A percentile compares a stretch with the other conserved stretches of the same genome.
Conservation (phyloP, 1,140 invertebrate genomes). For the Apolygus lucorum region DNA sequence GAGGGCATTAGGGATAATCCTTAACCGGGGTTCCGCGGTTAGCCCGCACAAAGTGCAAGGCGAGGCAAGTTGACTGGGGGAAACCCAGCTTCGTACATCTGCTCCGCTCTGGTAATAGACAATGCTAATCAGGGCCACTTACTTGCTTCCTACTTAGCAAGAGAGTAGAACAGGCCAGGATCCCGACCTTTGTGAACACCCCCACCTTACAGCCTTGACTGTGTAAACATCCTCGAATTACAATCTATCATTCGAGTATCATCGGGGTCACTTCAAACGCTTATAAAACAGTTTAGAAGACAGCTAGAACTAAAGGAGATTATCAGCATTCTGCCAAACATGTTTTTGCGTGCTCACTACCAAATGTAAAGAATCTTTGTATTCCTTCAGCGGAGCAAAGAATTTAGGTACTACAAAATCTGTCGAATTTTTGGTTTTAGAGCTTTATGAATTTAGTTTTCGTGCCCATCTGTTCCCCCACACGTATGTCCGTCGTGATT, state of each 20-base stretch:
- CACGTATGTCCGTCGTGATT: too few relatives aligned
- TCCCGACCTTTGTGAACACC: neutral
- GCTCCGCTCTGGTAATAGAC: constrained; percentile 6
- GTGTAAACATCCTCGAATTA: constrained; percentile 16
- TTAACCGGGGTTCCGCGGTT: neutral
- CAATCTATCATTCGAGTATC: neutral
- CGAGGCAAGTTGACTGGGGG: neutral
- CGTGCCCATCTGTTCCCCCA: too few relatives aligned
- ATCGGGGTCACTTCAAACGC: too few relatives aligned
- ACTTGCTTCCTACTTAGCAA: constrained; percentile 10
- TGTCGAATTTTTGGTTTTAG: too few relatives aligned
- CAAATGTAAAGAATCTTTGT: too few relatives aligned
- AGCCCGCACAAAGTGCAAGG: constrained; percentile 1
- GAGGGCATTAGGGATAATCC: neutral
- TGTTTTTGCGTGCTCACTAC: too few relatives aligned
- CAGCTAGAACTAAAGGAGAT: too few relatives aligned
- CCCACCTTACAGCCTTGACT: neutral
- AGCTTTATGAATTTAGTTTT: too few relatives aligned
- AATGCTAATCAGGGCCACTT: constrained; percentile 16
- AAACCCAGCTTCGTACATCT: neutral
- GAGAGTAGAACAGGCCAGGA: neutral
- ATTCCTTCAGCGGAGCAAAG: too few relatives aligned
- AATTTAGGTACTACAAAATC: too few relatives aligned
- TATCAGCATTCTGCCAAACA: too few relatives aligned
- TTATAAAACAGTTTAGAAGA: neutral